These are phyloP conservation scores for Meloe dianella DNA, from an alignment of 2,888 invertebrate genomes.

Conservation along the genomic window DNA sequence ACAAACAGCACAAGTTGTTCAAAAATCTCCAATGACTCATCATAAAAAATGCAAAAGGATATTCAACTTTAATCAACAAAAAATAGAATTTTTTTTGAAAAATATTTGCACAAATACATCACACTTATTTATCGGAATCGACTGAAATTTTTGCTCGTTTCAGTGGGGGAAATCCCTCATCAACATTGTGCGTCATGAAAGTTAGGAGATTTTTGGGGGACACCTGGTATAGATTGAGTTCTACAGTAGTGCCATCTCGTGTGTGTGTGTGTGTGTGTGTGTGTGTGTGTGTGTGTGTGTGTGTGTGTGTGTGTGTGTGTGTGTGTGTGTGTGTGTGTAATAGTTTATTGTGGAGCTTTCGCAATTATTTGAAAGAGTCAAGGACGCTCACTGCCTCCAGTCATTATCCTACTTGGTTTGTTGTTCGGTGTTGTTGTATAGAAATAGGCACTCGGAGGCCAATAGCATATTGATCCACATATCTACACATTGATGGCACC, in stretches of 20 bases:
- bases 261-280: too few species aligned
- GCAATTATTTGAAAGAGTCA: constrained; percentile 62
- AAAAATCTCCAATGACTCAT: constrained; percentile 4
- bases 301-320: too few species aligned
- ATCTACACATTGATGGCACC: constrained; percentile 24
- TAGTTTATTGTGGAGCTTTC: constrained; percentile 19
- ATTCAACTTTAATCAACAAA: constrained; percentile 2
- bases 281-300: too few species aligned
- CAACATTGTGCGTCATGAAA: too few species aligned
- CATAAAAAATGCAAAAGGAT: not conserved
- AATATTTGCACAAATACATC: too few species aligned
- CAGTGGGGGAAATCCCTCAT: too few species aligned
- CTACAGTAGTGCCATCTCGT: constrained; percentile 23
- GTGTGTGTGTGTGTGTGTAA: constrained; percentile 19
- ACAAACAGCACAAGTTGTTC: too few species aligned
- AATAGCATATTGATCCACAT: constrained; percentile 43
- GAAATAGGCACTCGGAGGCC: constrained; percentile 27
- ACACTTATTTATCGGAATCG: too few species aligned
- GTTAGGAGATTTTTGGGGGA: not conserved
- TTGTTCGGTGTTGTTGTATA: not conserved
- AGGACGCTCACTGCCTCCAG: constrained; percentile 77
- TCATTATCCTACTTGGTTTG: constrained; percentile 33
- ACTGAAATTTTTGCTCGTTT: too few species aligned
- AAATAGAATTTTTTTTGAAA: too few species aligned
- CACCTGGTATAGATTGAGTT: not conserved